Conservation (phyloP, 1,140 invertebrate genomes). For the Nixonia krombeini region DNA sequence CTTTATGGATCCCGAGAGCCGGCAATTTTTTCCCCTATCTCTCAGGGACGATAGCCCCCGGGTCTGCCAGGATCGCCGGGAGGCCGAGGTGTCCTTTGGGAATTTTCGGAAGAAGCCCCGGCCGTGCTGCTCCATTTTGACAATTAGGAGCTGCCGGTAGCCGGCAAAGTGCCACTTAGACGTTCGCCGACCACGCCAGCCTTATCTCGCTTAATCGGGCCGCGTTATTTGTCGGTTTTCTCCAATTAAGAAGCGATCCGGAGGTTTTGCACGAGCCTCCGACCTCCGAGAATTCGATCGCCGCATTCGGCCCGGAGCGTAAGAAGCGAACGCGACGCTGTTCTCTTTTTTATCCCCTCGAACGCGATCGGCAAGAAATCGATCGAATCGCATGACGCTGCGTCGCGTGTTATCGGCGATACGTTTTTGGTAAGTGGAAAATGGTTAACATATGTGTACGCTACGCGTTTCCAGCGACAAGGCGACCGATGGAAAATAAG, state of each 20-base stretch:
- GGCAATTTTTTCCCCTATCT: neutral
- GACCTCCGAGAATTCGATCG: slow-evolving; percentile 30
- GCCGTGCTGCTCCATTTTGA: slow-evolving; percentile 64
- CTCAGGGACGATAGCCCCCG: neutral
- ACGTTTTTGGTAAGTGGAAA: too few relatives aligned
- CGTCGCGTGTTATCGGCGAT: too few relatives aligned
- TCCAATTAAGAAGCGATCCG: slow-evolving; percentile 61
- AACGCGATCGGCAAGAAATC: neutral
- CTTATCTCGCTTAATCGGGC: slow-evolving; percentile 63
- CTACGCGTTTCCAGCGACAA: too few relatives aligned
- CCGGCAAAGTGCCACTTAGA: slow-evolving; percentile 60
- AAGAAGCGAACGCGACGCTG: neutral
- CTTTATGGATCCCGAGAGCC: neutral
- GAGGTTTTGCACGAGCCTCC: slow-evolving; percentile 25
- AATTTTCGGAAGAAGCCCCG: slow-evolving; percentile 47
- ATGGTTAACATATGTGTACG: too few relatives aligned
- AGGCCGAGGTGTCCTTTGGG: slow-evolving; percentile 16
- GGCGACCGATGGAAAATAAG: too few relatives aligned
- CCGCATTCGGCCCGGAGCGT: neutral
- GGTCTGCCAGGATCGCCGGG: neutral
- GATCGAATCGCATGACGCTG: neutral
- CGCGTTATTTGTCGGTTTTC: slow-evolving; percentile 63
- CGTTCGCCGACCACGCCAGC: slow-evolving; percentile 50
- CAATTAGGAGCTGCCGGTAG: slow-evolving; percentile 66
- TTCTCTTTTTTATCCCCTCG: neutral